A percentile compares a stretch with the other conserved stretches of the same genome.
Conservation (phyloP, 2,888 invertebrate genomes). For the Escarpia spicata region DNA sequence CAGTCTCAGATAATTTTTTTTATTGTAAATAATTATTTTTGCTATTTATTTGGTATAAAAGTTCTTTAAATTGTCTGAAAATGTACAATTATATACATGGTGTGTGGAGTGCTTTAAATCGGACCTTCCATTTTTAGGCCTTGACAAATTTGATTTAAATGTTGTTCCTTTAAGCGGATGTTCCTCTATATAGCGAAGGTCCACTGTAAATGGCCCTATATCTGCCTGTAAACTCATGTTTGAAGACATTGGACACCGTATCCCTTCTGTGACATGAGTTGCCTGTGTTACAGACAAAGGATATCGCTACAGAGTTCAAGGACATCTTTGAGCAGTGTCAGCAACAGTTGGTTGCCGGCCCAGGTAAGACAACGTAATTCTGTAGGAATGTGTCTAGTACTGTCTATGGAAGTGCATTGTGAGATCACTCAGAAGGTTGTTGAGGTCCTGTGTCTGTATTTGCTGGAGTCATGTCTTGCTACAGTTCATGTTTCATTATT, state of each 20-base stretch:
- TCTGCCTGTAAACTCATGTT: neutral
- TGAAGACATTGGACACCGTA: too few relatives aligned
- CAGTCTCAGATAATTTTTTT: neutral
- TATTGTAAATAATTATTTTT: neutral
- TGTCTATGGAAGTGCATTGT: neutral
- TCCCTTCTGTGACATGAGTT: neutral
- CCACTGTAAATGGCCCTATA: too few relatives aligned
- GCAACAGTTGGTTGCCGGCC: neutral
- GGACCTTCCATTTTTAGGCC: too few relatives aligned
- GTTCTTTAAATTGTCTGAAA: neutral
- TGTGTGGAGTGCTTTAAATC: too few relatives aligned
- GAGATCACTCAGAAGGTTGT: too few relatives aligned
- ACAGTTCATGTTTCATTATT: too few relatives aligned
- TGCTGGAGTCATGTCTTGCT: too few relatives aligned
- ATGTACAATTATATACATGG: neutral
- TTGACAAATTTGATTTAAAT: too few relatives aligned
- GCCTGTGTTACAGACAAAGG: conserved; percentile 66
- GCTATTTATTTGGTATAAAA: too few relatives aligned
- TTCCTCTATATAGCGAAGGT: too few relatives aligned
- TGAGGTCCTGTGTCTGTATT: too few relatives aligned
- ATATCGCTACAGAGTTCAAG: conserved; percentile 78
- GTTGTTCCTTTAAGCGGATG: too few relatives aligned
- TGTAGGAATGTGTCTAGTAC: neutral
- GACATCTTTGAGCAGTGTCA: conserved; percentile 75
- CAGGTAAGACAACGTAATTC: neutral